Base-by-base conservation (phyloP, 2,888 invertebrate genomes). In the Rapana venosa region DNA sequence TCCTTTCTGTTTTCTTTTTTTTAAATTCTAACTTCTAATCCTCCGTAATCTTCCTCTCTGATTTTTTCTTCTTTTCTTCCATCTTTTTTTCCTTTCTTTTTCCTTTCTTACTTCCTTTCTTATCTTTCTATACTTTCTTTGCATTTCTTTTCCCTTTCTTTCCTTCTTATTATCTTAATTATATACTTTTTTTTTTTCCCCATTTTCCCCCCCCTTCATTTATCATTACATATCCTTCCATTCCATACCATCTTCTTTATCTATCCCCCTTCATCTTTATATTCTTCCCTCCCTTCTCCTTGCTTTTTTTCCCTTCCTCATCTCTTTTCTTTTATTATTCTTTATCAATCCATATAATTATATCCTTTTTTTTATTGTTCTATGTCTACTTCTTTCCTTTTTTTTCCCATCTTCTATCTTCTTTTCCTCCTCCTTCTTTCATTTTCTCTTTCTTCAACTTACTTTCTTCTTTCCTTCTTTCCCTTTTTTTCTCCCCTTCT, bases 201-300 rank as follows among this genome's bases (percentile, higher is more conserved):
- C 70, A 15, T 70, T 22, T 26, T 22, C 5, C 5, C 22, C 70
- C 22, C 26, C 22, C 70, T 22, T 70, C 26, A 5, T 70, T 70
- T 22, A 5, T 8, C 13, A 30, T 30, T 32, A 30, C 91, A 92
- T 93, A 6, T 77, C 32, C 30, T 17, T 13, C 77, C 30, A 1
- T 20, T 32, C 32, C 30, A 1, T 77, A 6, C 8, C 17, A 6
- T 6, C 32, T 8, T 32, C 32, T 20, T 5, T 77, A 6, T 77
- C 32, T 77, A 6, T 32, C 77, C 30, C 13, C 32, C 32, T 77
- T 17, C 17, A 6, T 77, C 70, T 70, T 22, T 22, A 13, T 70
- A 5, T 22, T 22, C 22, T 22, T 70, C 70, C 22, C 22, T 26
- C 70, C 22, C 26, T 22, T 70, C 70, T 70, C 22, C 22, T 22